Percentiles rank a stretch among this genome's conserved stretches.
These are phyloP conservation scores for Agriopis leucophaearia DNA, from an alignment of 2,888 invertebrate species.

Conservation along the genomic window DNA sequence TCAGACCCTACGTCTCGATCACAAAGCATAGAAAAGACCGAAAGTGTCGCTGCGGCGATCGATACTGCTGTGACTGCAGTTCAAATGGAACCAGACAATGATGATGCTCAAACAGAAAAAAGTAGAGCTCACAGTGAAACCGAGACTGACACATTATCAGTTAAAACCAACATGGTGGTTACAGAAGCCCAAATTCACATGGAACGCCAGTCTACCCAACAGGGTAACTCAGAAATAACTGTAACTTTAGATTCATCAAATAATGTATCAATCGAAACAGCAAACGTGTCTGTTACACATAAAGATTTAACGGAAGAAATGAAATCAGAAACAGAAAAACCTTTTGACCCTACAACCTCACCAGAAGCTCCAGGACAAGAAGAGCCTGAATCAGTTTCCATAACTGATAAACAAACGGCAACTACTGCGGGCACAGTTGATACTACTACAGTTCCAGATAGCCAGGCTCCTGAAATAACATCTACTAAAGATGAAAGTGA, in stretches of 20 bases:
- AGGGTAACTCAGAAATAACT: constrained; percentile 77
- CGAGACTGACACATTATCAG: constrained; percentile 80
- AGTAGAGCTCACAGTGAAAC: constrained; percentile 76
- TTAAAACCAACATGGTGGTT: constrained; percentile 81
- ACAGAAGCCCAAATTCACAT: constrained; percentile 85
- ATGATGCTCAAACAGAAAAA: constrained; percentile 61
- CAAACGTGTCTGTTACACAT: constrained; percentile 73
- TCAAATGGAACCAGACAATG: constrained; percentile 63
- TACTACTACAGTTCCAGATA: constrained; percentile 19
- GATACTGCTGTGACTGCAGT: constrained; percentile 50
- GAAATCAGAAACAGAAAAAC: constrained; percentile 51
- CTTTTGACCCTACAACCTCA: constrained; percentile 34
- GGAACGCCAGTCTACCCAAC: constrained; percentile 76
- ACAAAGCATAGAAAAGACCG: constrained; percentile 56
- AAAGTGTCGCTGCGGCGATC: constrained; percentile 48
- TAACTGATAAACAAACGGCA: constrained; percentile 38
- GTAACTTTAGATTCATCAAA: constrained; percentile 78
- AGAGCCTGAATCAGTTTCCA: constrained; percentile 23
- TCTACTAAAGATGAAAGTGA: constrained; percentile 30
- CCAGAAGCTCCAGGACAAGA: constrained; percentile 28
- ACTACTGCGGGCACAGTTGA: constrained; percentile 20
- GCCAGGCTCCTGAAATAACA: constrained; percentile 9
- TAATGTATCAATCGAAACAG: constrained; percentile 78
- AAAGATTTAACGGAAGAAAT: constrained; percentile 64
- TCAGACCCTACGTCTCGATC: constrained; percentile 56